Percentiles rank a stretch among this genome's conserved stretches.
Conservation (phyloP, 2,888 invertebrate species). For the Periphyllus acericola region DNA sequence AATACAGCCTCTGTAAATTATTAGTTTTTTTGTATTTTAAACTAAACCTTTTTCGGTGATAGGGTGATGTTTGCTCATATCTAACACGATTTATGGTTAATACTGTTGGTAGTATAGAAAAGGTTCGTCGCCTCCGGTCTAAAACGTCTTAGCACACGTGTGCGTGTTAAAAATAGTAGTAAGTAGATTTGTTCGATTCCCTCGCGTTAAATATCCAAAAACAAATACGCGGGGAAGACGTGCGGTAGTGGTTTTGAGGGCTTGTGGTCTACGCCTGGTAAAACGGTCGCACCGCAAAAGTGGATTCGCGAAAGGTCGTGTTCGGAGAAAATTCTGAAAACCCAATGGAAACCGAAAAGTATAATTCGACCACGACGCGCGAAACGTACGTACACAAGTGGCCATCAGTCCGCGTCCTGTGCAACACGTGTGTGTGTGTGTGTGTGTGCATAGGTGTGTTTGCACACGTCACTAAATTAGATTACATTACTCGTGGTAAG, state of each 20-base stretch:
- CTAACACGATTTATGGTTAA: too few relatives aligned
- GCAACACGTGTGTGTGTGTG: neutral
- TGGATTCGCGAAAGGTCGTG: too few relatives aligned
- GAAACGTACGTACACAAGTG: conserved; percentile 29
- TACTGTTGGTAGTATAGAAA: too few relatives aligned
- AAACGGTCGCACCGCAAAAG: too few relatives aligned
- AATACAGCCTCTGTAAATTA: too few relatives aligned
- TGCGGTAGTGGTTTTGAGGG: neutral
- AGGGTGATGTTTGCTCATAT: too few relatives aligned
- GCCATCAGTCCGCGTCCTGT: neutral
- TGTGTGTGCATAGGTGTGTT: neutral
- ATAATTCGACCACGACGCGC: conserved; percentile 6
- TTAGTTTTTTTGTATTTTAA: too few relatives aligned
- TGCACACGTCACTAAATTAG: conserved; percentile 15
- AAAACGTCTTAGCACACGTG: too few relatives aligned
- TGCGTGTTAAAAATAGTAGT: too few relatives aligned
- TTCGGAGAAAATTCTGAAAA: neutral
- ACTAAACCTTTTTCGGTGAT: too few relatives aligned
- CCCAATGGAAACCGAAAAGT: conserved; percentile 20
- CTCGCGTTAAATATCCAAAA: neutral
- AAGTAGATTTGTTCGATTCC: neutral
- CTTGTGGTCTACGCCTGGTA: neutral
- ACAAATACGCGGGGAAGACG: neutral
- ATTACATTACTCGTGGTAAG: neutral
- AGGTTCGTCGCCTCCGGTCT: too few relatives aligned